phyloP scores from a whole-genome alignment of 2,113 vertebrate species.

The Hucho hucho region DNA sequence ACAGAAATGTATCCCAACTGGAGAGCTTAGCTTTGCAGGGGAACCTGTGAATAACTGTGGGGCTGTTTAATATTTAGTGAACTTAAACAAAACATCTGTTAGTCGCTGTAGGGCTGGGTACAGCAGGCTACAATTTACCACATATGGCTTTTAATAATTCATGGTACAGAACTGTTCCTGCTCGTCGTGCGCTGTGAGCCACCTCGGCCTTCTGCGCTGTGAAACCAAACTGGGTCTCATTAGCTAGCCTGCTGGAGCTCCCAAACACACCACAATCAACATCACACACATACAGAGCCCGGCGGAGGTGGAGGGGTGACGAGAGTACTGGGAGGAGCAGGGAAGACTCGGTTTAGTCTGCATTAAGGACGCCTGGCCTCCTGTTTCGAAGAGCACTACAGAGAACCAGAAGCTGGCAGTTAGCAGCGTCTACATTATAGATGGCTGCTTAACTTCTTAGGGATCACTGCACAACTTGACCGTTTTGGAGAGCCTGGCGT shows the following conservation, averaged over 20 bases:
- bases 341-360: not conserved
- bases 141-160: slow-evolving; percentile 77
- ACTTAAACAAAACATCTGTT: slow-evolving; percentile 71
- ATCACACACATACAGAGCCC: not conserved
- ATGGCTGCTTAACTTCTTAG: too few species aligned
- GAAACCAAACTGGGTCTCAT: slow-evolving; percentile 56
- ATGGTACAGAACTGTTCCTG: slow-evolving; percentile 46
- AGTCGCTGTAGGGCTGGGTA: slow-evolving; percentile 51
- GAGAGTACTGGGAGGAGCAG: not conserved
- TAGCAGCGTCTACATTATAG: too few species aligned
- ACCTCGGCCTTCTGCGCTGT: slow-evolving; percentile 57
- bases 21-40: slow-evolving; percentile 25
- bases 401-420: not conserved
- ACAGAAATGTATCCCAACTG: not conserved
- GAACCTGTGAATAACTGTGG: not conserved
- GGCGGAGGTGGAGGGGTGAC: not conserved
- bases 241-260: slow-evolving; percentile 56
- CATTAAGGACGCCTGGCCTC: not conserved
- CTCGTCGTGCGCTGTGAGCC: slow-evolving; percentile 40
- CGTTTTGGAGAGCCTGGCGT: too few species aligned
- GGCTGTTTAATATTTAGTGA: slow-evolving; percentile 70
- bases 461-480: too few species aligned
- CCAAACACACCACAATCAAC: not conserved
- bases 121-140: slow-evolving; percentile 62
- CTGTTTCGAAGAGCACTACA: not conserved